phyloP scores from a whole-genome alignment of 2,888 invertebrate species.

The Gymnosoma rotundatum region DNA sequence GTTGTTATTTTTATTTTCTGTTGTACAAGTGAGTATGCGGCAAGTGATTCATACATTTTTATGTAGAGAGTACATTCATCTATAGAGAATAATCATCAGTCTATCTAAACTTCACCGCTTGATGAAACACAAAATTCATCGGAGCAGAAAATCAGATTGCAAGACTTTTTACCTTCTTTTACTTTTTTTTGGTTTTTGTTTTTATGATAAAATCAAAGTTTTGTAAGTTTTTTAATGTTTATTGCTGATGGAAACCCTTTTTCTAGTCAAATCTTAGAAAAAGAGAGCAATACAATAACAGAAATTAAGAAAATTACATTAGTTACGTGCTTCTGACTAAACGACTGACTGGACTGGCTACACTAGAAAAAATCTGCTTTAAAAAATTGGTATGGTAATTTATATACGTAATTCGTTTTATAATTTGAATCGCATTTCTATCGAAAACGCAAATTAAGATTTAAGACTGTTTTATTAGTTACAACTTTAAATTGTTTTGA shows the following conservation, averaged over 20 bases:
- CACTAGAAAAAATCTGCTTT: conserved; percentile 5
- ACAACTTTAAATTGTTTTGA: too few relatives aligned
- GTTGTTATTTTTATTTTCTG: conserved; percentile 10
- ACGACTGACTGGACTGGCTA: conserved; percentile 20
- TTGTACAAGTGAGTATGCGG: conserved; percentile 48
- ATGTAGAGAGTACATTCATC: conserved; percentile 57
- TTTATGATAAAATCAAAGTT: conserved; percentile 58
- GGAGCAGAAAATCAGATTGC: conserved; percentile 81
- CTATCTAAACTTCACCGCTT: conserved; percentile 72
- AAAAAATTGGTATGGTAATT: too few relatives aligned
- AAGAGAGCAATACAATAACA: conserved; percentile 61
- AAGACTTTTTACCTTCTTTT: conserved; percentile 69
- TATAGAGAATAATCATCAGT: conserved; percentile 65
- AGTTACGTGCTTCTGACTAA: conserved; percentile 64
- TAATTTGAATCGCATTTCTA: too few relatives aligned
- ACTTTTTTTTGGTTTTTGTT: conserved; percentile 44
- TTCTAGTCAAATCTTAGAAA: conserved; percentile 62
- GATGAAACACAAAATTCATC: conserved; percentile 77
- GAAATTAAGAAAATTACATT: conserved; percentile 67
- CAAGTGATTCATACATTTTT: conserved; percentile 67
- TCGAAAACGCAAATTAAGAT: too few relatives aligned
- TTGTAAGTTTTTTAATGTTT: conserved; percentile 41
- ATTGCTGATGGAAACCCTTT: conserved; percentile 60
- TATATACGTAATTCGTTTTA: too few relatives aligned
- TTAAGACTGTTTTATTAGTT: too few relatives aligned